These are phyloP conservation scores for Condylostylus longicornis DNA, from an alignment of 1,140 invertebrate genomes.

Conservation along the genomic window DNA sequence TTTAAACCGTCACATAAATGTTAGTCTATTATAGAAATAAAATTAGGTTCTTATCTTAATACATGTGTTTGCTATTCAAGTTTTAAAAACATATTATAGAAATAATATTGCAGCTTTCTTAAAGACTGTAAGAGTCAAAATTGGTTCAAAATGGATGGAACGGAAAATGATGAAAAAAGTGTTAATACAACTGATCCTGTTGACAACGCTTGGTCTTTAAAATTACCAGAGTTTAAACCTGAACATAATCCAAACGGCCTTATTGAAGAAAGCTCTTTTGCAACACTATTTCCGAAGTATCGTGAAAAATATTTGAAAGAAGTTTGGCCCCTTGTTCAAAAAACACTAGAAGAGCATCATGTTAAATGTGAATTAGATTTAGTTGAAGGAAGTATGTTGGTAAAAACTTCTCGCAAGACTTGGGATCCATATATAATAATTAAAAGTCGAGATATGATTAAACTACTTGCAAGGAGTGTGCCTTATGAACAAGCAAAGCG, in stretches of 20 bases:
- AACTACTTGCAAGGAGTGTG: slow-evolving; percentile 87
- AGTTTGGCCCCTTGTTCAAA: slow-evolving; percentile 90
- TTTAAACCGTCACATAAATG: too few species aligned
- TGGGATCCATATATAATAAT: slow-evolving; percentile 98
- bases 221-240: slow-evolving; percentile 77
- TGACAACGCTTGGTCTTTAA: slow-evolving; percentile 76
- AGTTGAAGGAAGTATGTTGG: slow-evolving; percentile 88
- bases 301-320: slow-evolving; percentile 92
- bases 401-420: slow-evolving; percentile 89
- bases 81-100: too few species aligned
- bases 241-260: slow-evolving; percentile 82
- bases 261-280: slow-evolving; percentile 50
- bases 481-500: slow-evolving; percentile 86
- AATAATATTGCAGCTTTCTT: not conserved
- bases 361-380: slow-evolving; percentile 88
- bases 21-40: too few species aligned
- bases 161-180: slow-evolving; percentile 12
- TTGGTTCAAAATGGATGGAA: slow-evolving; percentile 20
- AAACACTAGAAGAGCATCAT: slow-evolving; percentile 57
- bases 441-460: slow-evolving; percentile 93
- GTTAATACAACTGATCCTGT: slow-evolving; percentile 38
- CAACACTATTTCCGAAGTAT: slow-evolving; percentile 64
- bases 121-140: not conserved
- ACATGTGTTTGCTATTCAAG: too few species aligned
- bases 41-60: too few species aligned